Evolutionary conservation across 2,113 vertebrate genomes (phyloP).

Genomic region (Cottus gobio): DNA sequence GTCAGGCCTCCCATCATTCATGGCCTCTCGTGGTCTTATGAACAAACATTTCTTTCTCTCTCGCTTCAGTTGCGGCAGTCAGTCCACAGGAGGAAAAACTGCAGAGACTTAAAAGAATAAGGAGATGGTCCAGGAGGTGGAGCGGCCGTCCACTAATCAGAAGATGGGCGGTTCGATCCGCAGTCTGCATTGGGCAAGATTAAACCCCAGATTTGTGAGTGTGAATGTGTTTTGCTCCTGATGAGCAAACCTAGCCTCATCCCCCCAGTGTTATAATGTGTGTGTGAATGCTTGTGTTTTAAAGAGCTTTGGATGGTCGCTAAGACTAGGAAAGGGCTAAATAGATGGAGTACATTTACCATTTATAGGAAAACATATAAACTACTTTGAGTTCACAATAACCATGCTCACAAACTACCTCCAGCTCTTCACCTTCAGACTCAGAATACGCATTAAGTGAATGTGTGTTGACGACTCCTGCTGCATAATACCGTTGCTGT

Average conservation of each 20-base stretch:
- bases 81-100: background rate
- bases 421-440: background rate
- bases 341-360: background rate
- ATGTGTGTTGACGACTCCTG: background rate
- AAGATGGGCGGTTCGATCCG: background rate
- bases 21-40: constrained; percentile 2
- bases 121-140: background rate
- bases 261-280: background rate
- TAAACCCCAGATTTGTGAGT: background rate
- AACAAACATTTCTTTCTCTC: constrained; percentile 13
- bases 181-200: background rate
- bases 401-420: background rate
- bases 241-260: background rate
- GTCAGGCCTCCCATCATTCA: background rate
- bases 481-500: background rate
- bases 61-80: constrained; percentile 14
- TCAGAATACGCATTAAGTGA: background rate
- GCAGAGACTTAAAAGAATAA: background rate
- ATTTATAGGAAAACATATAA: background rate
- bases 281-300: background rate
- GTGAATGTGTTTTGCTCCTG: background rate
- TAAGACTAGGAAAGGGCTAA: background rate
- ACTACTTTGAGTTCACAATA: background rate
- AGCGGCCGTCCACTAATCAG: background rate
- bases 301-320: background rate